Conservation (phyloP, 1,140 invertebrate species). For the Himalopsyche phryganea region DNA sequence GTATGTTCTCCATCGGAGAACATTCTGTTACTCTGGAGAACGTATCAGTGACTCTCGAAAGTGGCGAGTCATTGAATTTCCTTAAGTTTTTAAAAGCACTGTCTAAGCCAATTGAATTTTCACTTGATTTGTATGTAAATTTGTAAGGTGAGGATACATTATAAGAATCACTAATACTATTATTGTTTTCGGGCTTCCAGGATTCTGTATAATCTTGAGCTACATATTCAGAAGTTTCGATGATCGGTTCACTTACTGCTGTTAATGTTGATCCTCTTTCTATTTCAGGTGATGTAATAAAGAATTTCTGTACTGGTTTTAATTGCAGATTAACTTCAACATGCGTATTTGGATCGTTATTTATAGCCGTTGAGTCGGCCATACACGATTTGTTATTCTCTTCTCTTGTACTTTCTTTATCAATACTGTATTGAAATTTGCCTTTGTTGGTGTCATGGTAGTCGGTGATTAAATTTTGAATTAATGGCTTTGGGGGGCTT, state of each 20-base stretch:
- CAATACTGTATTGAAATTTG: background rate
- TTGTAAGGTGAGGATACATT: conserved; percentile 29
- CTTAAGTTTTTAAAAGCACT: conserved; percentile 16
- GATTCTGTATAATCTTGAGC: conserved; percentile 24
- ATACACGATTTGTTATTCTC: no score
- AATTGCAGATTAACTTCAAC: conserved; percentile 24
- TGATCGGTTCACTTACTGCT: conserved; percentile 21
- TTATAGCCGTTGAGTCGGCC: no score
- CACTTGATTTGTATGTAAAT: conserved; percentile 28
- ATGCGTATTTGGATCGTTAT: no score
- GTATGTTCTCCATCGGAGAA: conserved; percentile 24
- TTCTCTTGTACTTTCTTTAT: no score
- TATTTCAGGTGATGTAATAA: conserved; percentile 19
- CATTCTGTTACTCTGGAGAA: conserved; percentile 28
- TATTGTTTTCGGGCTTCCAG: conserved; percentile 29
- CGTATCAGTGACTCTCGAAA: conserved; percentile 22
- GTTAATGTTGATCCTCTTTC: conserved; percentile 30
- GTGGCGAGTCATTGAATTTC: conserved; percentile 23
- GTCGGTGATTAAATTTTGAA: conserved; percentile 13
- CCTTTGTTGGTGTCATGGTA: conserved; percentile 38
- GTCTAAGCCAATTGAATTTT: conserved; percentile 25
- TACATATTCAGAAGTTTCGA: conserved; percentile 19
- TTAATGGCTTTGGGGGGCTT: conserved; percentile 9
- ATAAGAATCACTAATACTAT: conserved; percentile 24
- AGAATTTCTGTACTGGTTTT: conserved; percentile 14